Conservation (phyloP, 2,888 invertebrate species). For the Diplolepis rosae region DNA sequence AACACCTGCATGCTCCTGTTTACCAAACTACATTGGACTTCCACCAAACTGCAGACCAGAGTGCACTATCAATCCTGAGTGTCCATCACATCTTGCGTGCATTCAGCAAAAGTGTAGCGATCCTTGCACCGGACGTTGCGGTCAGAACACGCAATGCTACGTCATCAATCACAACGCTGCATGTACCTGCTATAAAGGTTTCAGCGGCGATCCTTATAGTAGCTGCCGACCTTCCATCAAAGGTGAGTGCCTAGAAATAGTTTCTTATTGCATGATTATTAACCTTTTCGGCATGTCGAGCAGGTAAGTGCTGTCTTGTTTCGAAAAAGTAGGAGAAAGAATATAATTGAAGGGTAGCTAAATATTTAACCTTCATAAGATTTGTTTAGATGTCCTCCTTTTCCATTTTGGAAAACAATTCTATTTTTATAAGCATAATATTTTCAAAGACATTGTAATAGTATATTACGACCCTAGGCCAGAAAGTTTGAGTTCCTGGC, state of each 20-base stretch:
- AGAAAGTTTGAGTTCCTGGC: too few relatives aligned
- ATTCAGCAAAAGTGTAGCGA: slow-evolving; percentile 79
- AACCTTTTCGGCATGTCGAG: slow-evolving; percentile 47
- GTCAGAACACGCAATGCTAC: slow-evolving; percentile 76
- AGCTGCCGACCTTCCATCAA: slow-evolving; percentile 67
- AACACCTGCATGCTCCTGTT: slow-evolving; percentile 77
- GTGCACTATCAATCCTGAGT: slow-evolving; percentile 78
- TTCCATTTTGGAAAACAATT: neutral
- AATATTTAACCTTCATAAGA: neutral
- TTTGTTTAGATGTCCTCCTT: neutral
- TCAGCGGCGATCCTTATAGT: slow-evolving; percentile 77
- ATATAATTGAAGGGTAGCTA: neutral
- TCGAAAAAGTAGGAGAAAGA: neutral
- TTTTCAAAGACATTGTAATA: too few relatives aligned
- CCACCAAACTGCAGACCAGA: slow-evolving; percentile 78
- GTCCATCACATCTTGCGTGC: slow-evolving; percentile 76
- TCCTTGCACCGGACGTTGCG: slow-evolving; percentile 78
- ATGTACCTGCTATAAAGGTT: slow-evolving; percentile 76
- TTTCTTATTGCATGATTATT: slow-evolving; percentile 16
- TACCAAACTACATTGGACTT: slow-evolving; percentile 76
- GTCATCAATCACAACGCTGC: slow-evolving; percentile 78
- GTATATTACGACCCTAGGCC: too few relatives aligned
- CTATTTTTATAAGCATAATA: too few relatives aligned
- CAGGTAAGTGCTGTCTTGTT: slow-evolving; percentile 34
- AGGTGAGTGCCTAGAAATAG: slow-evolving; percentile 57